A percentile compares a stretch with the other conserved stretches of the same genome.
Evolutionary conservation across 2,888 invertebrate genomes (phyloP).

Genomic region (Girardia tigrina): DNA sequence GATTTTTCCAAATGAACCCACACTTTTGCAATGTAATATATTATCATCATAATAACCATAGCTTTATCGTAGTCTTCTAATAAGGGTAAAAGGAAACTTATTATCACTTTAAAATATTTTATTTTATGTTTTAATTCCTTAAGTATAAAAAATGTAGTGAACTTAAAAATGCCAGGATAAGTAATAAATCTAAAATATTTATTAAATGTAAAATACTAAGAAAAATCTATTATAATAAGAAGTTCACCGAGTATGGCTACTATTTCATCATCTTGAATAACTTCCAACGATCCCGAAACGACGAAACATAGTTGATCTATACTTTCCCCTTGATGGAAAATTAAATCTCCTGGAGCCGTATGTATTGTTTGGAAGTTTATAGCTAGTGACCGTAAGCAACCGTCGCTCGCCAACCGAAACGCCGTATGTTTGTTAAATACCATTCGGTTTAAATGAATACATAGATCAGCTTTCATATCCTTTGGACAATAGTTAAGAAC

Average conservation of each 20-base stretch:
- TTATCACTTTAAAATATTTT: no score
- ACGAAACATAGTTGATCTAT: slow-evolving; percentile 97
- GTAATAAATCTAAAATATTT: no score
- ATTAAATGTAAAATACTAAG: neutral
- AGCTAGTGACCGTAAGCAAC: slow-evolving; percentile 59
- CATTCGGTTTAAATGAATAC: slow-evolving; percentile 95
- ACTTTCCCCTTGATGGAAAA: slow-evolving; percentile 97
- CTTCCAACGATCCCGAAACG: slow-evolving; percentile 91
- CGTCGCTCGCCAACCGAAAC: slow-evolving; percentile 79
- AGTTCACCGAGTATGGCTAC: slow-evolving; percentile 83
- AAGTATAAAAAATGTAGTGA: no score
- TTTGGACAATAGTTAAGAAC: slow-evolving; percentile 99
- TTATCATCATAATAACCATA: no score
- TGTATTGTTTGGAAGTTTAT: slow-evolving; percentile 62
- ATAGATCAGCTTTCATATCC: slow-evolving; percentile 99
- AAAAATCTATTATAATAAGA: neutral
- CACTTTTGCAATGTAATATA: no score
- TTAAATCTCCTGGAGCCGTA: slow-evolving; percentile 82
- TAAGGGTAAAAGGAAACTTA: no score
- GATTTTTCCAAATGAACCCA: no score
- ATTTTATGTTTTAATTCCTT: no score
- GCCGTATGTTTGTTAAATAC: slow-evolving; percentile 58
- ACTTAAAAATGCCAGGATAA: no score
- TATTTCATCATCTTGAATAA: slow-evolving; percentile 98
- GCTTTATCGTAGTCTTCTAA: no score